These are phyloP conservation scores for Brachylomia viminalis DNA, from an alignment of 2,888 invertebrate genomes.

Conservation along the genomic window DNA sequence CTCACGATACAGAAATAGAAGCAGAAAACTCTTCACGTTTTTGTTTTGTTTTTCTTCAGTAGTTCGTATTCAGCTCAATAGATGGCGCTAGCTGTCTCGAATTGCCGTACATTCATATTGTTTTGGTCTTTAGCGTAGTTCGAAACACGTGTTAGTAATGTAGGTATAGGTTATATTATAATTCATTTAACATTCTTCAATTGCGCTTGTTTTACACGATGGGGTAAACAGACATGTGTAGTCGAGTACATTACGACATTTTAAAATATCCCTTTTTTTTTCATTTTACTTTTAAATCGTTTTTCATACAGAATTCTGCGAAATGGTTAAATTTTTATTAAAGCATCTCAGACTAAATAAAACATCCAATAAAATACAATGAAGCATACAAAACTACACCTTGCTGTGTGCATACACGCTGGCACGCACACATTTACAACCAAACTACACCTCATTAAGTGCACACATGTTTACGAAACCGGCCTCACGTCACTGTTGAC, in stretches of 20 bases:
- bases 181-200: neutral
- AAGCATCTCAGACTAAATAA: neutral
- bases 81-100: conserved; percentile 47
- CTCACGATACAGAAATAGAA: conserved; percentile 39
- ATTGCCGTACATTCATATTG: neutral
- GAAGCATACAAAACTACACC: no score
- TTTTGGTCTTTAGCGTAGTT: conserved; percentile 36
- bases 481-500: no score
- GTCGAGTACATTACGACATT: neutral
- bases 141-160: conserved; percentile 32
- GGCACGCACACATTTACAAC: no score
- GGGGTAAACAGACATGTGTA: neutral
- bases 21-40: neutral
- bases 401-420: no score
- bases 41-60: conserved; percentile 9
- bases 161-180: conserved; percentile 31
- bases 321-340: conserved; percentile 15
- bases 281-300: neutral
- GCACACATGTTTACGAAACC: no score
- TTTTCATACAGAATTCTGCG: conserved; percentile 12
- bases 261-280: no score
- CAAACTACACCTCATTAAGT: no score
- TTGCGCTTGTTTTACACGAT: neutral
- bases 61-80: conserved; percentile 29
- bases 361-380: no score